phyloP scores from a whole-genome alignment of 2,113 vertebrate species.

The Takifugu flavidus region DNA sequence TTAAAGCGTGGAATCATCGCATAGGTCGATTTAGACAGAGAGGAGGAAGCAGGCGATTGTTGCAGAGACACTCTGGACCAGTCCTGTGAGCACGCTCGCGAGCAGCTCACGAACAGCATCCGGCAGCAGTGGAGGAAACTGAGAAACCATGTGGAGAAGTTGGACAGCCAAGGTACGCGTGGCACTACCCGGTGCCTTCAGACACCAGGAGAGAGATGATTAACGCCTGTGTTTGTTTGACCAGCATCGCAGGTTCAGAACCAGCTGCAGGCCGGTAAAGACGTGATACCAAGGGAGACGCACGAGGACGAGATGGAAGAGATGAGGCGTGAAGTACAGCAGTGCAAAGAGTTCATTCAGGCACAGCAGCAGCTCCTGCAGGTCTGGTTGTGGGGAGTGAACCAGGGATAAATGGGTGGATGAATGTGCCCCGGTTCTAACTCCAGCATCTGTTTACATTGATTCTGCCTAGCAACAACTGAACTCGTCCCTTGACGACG shows the following conservation, averaged over 20 bases:
- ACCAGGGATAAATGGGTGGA: neutral
- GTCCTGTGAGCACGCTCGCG: conserved; percentile 87
- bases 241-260: conserved; percentile 81
- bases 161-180: conserved; percentile 87
- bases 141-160: conserved; percentile 89
- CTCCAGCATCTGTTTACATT: neutral
- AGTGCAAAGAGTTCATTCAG: conserved; percentile 94
- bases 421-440: neutral
- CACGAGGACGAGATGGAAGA: conserved; percentile 88
- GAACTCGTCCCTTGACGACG: conserved; percentile 85
- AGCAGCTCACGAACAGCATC: conserved; percentile 95
- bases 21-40: conserved; percentile 81
- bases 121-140: conserved; percentile 94
- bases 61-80: conserved; percentile 88
- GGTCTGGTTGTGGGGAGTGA: conserved; percentile 66
- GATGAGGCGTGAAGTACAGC: conserved; percentile 87
- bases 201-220: neutral
- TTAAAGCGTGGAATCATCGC: neutral
- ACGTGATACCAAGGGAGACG: conserved; percentile 82
- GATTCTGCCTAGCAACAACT: conserved; percentile 82
- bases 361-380: conserved; percentile 92
- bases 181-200: neutral
- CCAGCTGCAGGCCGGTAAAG: conserved; percentile 72
- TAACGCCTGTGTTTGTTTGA: conserved; percentile 3
- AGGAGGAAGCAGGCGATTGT: conserved; percentile 80